Evolutionary conservation across 2,888 invertebrate genomes (phyloP), one percentile per base, ranked within the genome.

Genomic region (Argyresthia goedartella): DNA sequence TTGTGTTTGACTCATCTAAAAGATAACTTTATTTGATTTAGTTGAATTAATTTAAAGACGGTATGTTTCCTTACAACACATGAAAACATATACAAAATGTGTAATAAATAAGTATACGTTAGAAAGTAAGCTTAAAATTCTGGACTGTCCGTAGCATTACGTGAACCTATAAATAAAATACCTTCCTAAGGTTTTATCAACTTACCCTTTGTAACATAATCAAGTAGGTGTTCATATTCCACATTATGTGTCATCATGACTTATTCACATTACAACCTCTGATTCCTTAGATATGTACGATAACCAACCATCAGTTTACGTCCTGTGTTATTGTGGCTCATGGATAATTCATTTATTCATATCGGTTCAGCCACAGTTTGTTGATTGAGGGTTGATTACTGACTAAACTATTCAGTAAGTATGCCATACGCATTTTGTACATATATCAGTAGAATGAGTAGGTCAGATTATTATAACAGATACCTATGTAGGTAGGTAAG

Each of bases 301-400:
- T 52, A 52, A 49, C 49, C 42, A 49, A 49, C 52, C 33, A 52
- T 49, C 44, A 43, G 41, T 41, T 52, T 52, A 47, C 48, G 33
- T 34, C 33, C 33, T 33, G 39, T 25, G 16, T 39, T 47, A 52
- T 47, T 52, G 44, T 44, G 10, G 14, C 9, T 15, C 10, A 44
- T 13, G 10, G 47, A 25, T 25, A 16, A 25, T 33, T 47, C 47
- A 13, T 13, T 47, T 34, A 47, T 47, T n/a, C 4, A 34, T 34
- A 9, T 33, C 15, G 33, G 47, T 33, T 25, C 25, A 25, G 25
- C 6, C 34, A 25, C 33, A 47, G 16, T 41, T 41, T 41, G 41
- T 41, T 13, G 13, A 41, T 41, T 13, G 41, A 13, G 41, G 41
- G 41, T 41, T 41, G 41, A 41, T 41, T 13, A 41, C n/a, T 11